phyloP scores from a whole-genome alignment of 2,113 vertebrate genomes.

The Gopherus evgoodei region DNA sequence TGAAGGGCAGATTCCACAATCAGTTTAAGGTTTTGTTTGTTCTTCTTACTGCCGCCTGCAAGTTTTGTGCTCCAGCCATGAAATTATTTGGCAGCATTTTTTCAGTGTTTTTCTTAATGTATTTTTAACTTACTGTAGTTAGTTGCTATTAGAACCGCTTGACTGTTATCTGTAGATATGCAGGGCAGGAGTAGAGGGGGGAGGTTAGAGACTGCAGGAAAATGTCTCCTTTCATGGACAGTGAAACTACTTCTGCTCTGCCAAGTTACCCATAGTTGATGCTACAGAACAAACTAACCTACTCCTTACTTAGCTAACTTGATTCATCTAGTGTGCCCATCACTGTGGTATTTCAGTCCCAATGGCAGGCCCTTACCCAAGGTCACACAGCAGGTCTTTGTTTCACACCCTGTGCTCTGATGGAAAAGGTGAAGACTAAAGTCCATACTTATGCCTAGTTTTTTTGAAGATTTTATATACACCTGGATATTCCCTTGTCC shows the following conservation, averaged over 20 bases:
- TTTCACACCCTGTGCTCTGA: neutral
- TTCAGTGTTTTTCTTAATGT: neutral
- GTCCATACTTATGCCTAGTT: neutral
- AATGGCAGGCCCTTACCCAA: neutral
- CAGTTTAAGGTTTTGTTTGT: slow-evolving; percentile 55
- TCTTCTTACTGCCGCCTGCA: slow-evolving; percentile 31
- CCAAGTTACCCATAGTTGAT: neutral
- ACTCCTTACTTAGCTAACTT: neutral
- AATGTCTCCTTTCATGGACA: neutral
- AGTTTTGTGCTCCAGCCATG: slow-evolving; percentile 37
- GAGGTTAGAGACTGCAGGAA: neutral
- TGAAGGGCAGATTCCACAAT: slow-evolving; percentile 44
- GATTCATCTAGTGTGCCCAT: neutral
- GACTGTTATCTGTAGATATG: neutral
- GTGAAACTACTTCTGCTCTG: neutral
- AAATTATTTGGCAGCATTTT: slow-evolving; percentile 44
- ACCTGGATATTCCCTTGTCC: neutral
- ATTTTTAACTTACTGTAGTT: neutral
- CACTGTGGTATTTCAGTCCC: neutral
- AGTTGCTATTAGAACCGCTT: neutral
- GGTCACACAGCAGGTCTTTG: slow-evolving; percentile 5
- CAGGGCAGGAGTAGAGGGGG: neutral
- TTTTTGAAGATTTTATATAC: neutral
- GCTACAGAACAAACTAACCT: neutral
- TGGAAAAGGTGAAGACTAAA: neutral